Base-by-base conservation (phyloP, 2,888 invertebrate species). In the Oscheius sp. region DNA sequence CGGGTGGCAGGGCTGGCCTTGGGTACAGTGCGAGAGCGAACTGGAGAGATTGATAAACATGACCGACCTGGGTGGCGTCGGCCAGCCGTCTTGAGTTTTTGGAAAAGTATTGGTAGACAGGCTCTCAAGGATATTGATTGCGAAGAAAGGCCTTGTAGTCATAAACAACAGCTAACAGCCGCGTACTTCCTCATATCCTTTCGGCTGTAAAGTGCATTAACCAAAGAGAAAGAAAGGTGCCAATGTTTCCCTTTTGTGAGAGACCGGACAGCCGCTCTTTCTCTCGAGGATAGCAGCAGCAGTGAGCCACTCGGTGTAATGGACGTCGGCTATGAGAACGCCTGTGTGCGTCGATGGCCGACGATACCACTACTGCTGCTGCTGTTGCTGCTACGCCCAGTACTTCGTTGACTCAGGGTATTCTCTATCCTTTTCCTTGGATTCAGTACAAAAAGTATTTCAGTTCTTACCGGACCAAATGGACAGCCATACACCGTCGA, bases 401-500 rank as follows among this genome's bases (percentile, higher is more conserved):
- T 63, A 63, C 13, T 35, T 35, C 60, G 13, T 60, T 35, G n/a
- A 48, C n/a, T 21, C 47, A 10, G 48, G 48, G 63, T 47, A 13
- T 3, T n/a, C 11, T 47, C 11, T 11, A 4, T 53, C 29, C 11
- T 4, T 11, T 11, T 1, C 53, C 11, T 53, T 53, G 11, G 13
- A 21, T 53, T 53, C n/a, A 53, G 4, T 9, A 53, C 10, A 35
- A 60, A 32, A 33, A 32, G n/a, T 21, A n/a, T 68, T 68, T 68
- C 55, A 68, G 68, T 68, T 33, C 68, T 53, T 1, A 53, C 72
- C 1, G 62, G 75, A 57, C 37, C 68, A 33, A 76, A 50, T 47
- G 73, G 70, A 51, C 75, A 78, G 65, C 78, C 77, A 70, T 84
- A 97, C 92, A 95, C 95, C 92, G 96, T 98, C 92, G 98, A 99